Conservation (phyloP, 2,888 invertebrate species). For the Phalangium opilio region DNA sequence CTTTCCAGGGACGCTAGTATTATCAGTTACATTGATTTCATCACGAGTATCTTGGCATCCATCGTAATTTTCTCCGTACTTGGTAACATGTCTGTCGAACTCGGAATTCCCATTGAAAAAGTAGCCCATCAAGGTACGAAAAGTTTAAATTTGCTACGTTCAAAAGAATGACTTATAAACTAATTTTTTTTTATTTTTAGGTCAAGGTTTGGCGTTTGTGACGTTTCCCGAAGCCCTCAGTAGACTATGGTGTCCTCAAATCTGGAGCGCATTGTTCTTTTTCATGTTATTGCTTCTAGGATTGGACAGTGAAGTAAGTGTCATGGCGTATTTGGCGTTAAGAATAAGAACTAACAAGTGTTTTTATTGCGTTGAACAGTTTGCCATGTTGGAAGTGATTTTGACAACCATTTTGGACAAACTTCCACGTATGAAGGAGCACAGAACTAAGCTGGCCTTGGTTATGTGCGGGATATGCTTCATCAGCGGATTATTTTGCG, state of each 20-base stretch:
- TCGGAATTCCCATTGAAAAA: conserved; percentile 26
- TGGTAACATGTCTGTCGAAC: conserved; percentile 42
- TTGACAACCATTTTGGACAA: conserved; percentile 31
- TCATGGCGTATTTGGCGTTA: not conserved
- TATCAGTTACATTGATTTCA: conserved; percentile 50
- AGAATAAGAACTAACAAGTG: not conserved
- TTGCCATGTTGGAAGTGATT: conserved; percentile 30
- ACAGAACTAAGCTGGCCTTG: conserved; percentile 24
- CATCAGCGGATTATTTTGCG: conserved; percentile 23
- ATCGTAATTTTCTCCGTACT: conserved; percentile 62
- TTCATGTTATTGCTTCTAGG: conserved; percentile 23
- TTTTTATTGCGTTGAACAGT: conserved; percentile 22
- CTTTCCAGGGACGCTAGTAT: conserved; percentile 47
- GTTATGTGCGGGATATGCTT: conserved; percentile 22
- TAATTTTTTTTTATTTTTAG: conserved; percentile 25
- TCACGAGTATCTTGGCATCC: conserved; percentile 60
- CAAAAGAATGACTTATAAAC: not conserved
- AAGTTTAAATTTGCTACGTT: not conserved
- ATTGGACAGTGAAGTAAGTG: conserved; percentile 22
- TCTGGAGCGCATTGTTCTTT: conserved; percentile 23
- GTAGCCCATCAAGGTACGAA: conserved; percentile 31
- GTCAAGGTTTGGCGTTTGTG: conserved; percentile 57
- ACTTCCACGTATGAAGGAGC: conserved; percentile 31
- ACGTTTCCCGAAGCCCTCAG: conserved; percentile 60
- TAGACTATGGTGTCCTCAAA: conserved; percentile 49